These are phyloP conservation scores for Styela plicata DNA, from an alignment of 23 tunicate species.

Conservation along the genomic window DNA sequence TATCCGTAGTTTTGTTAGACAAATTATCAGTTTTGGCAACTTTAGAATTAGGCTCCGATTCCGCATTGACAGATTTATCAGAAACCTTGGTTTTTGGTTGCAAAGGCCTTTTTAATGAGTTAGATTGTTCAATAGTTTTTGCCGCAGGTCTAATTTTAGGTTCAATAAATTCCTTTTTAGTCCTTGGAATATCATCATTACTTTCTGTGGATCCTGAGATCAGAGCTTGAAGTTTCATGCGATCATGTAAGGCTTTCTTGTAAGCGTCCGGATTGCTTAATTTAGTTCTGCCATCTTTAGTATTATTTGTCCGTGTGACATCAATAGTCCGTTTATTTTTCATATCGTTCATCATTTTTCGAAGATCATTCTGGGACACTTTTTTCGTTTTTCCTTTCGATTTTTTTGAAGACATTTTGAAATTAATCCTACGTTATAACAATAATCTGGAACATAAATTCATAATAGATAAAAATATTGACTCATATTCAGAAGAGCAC, in stretches of 20 bases:
- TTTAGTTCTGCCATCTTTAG: background rate
- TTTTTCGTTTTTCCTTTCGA: conserved; percentile 39
- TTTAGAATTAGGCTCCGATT: conserved; percentile 6
- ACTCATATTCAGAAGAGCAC: no score
- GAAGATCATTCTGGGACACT: conserved; percentile 68
- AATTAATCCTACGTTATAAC: no score
- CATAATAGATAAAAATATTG: no score
- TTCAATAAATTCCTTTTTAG: background rate
- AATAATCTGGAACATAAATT: no score
- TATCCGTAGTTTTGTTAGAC: background rate
- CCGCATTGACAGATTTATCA: background rate
- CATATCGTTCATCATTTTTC: conserved; percentile 88
- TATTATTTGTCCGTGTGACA: background rate
- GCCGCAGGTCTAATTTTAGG: background rate
- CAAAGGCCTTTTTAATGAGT: background rate
- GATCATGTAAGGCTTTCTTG: conserved; percentile 10
- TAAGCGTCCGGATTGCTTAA: conserved; percentile 6
- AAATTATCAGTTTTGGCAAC: background rate
- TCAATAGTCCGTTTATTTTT: conserved; percentile 32
- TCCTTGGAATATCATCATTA: background rate
- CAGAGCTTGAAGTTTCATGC: conserved; percentile 7
- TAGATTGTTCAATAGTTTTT: background rate
- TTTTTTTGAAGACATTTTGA: conserved; percentile 59
- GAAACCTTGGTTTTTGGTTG: background rate
- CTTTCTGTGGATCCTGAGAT: conserved; percentile 6